Conservation (phyloP, 2,113 vertebrate species). For the Leucosticte australis region DNA sequence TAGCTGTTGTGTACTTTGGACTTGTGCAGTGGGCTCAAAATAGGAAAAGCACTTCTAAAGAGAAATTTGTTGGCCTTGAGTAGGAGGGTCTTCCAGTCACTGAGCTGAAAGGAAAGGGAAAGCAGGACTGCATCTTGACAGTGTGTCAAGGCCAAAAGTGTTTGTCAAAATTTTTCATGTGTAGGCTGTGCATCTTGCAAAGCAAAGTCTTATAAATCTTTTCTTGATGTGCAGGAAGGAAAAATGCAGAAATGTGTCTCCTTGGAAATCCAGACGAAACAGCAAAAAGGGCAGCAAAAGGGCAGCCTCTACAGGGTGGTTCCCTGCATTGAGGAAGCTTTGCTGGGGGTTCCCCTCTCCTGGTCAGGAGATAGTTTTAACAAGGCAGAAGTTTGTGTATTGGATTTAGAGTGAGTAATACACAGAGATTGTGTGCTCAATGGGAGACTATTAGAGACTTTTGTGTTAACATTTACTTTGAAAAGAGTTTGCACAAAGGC, state of each 20-base stretch:
- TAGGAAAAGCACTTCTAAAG: neutral
- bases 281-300: neutral
- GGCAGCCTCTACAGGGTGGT: neutral
- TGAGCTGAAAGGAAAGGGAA: neutral
- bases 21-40: neutral
- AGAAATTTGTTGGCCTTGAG: neutral
- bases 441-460: neutral
- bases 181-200: neutral
- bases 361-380: neutral
- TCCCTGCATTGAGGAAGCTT: neutral
- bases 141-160: neutral
- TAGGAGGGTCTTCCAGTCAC: neutral
- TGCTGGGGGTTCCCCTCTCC: neutral
- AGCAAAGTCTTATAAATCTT: neutral
- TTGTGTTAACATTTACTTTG: neutral
- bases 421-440: neutral
- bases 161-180: neutral
- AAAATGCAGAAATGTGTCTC: neutral
- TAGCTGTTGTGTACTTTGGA: neutral
- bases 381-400: neutral
- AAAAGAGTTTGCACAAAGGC: neutral
- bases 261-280: neutral
- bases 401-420: neutral
- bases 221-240: neutral
- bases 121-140: neutral